Conservation (phyloP, 2,113 vertebrate genomes). For the Lepisosteus osseus region DNA sequence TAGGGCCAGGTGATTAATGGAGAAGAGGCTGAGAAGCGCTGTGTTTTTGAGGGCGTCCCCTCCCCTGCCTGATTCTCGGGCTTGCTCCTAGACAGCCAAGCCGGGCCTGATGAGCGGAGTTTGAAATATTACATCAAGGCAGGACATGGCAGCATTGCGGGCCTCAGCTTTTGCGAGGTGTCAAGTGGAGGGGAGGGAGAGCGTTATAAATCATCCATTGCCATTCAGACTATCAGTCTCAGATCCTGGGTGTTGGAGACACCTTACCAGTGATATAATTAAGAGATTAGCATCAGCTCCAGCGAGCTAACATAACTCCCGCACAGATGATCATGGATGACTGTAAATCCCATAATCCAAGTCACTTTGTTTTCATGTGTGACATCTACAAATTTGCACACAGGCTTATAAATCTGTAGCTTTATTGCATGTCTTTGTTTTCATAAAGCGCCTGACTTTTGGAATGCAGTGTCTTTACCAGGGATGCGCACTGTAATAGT, state of each 20-base stretch:
- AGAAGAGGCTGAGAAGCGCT: conserved; percentile 44
- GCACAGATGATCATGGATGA: neutral
- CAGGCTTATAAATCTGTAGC: neutral
- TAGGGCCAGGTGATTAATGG: conserved; percentile 97
- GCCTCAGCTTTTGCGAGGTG: conserved; percentile 17
- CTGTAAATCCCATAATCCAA: neutral
- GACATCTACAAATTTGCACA: neutral
- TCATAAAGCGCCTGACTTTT: too few relatives aligned
- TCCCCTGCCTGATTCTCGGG: neutral
- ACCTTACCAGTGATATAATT: conserved; percentile 25
- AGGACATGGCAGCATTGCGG: conserved; percentile 24
- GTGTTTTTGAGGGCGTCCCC: conserved; percentile 36
- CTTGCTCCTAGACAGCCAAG: conserved; percentile 18
- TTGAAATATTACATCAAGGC: conserved; percentile 33
- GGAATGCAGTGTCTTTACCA: too few relatives aligned
- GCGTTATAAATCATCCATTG: conserved; percentile 25
- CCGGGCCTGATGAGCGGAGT: neutral
- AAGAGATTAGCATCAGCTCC: conserved; percentile 28
- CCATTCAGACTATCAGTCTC: conserved; percentile 20
- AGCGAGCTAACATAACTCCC: conserved; percentile 5
- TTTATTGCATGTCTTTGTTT: too few relatives aligned
- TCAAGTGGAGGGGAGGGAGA: conserved; percentile 22
- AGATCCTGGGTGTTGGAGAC: conserved; percentile 13
- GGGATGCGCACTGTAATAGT: too few relatives aligned
- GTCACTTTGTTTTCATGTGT: neutral